phyloP scores from a whole-genome alignment of 1,140 invertebrate genomes.

The Dreissena rostriformis region DNA sequence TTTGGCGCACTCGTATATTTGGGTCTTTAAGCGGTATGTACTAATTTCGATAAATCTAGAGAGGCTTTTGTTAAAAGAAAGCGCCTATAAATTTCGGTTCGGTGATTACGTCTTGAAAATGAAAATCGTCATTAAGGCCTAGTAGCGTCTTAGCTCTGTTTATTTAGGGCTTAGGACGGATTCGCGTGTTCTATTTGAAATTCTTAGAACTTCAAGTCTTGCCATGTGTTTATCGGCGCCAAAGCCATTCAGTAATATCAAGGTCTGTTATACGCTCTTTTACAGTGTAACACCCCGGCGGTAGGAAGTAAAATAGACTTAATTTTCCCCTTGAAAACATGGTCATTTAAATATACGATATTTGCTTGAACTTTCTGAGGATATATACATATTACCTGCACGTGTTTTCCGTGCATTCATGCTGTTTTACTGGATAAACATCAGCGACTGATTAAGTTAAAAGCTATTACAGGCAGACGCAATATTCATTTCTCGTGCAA shows the following conservation, averaged over 20 bases:
- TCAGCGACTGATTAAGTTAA: background rate
- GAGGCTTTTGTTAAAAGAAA: too few relatives aligned
- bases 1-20: too few relatives aligned
- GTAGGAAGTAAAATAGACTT: slow-evolving; percentile 2
- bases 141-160: background rate
- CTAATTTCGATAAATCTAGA: too few relatives aligned
- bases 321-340: slow-evolving; percentile 28
- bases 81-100: too few relatives aligned
- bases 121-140: background rate
- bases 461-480: background rate
- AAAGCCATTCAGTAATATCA: slow-evolving; percentile 5
- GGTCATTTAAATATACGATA: slow-evolving; percentile 6
- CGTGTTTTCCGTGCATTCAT: background rate
- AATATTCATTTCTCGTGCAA: too few relatives aligned
- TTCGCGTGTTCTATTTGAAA: slow-evolving; percentile 6
- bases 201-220: background rate
- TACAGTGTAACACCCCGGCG: background rate
- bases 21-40: too few relatives aligned
- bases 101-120: too few relatives aligned
- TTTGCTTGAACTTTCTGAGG: background rate
- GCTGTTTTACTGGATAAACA: background rate
- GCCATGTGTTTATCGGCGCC: background rate
- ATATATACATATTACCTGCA: background rate
- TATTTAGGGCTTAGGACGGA: slow-evolving; percentile 28
- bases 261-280: slow-evolving; percentile 33